phyloP scores from a whole-genome alignment of 2,797 vertebrate species.

The Parauchenoglanis punctatus region DNA sequence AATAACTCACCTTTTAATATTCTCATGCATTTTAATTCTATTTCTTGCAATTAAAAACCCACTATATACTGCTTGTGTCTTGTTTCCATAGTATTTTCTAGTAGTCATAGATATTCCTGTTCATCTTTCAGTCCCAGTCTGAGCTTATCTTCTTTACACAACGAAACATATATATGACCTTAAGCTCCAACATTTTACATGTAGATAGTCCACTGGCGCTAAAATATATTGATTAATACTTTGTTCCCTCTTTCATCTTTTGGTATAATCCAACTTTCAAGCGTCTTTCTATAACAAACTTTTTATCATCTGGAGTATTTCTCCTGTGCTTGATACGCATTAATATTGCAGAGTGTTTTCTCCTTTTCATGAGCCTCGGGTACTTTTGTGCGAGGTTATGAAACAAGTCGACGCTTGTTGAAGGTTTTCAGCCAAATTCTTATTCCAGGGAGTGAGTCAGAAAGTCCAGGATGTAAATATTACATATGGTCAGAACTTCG shows the following conservation, averaged over 20 bases:
- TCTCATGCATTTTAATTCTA: neutral
- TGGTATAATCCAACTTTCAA: neutral
- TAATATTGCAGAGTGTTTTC: slow-evolving; percentile 18
- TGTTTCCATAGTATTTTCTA: neutral
- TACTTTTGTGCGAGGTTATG: neutral
- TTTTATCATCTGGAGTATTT: neutral
- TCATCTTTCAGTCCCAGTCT: neutral
- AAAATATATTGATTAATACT: neutral
- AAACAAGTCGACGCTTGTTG: neutral
- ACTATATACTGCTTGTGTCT: neutral
- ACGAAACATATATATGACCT: neutral
- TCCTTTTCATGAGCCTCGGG: neutral
- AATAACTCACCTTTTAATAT: neutral
- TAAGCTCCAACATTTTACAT: neutral
- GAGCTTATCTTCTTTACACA: neutral
- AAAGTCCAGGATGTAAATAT: slow-evolving; percentile 17
- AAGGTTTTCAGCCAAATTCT: neutral
- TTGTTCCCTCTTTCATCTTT: neutral
- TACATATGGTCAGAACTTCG: neutral
- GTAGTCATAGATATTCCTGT: neutral
- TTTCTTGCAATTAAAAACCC: neutral
- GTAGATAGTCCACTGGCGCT: neutral
- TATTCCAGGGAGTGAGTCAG: neutral
- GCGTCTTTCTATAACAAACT: neutral
- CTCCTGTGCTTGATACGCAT: neutral